Evolutionary conservation across 30 jellyfish, hydroid and myxozoan species (phyloP), one percentile per base, ranked within the genome.

Genomic region (Rhopilema esculentum): DNA sequence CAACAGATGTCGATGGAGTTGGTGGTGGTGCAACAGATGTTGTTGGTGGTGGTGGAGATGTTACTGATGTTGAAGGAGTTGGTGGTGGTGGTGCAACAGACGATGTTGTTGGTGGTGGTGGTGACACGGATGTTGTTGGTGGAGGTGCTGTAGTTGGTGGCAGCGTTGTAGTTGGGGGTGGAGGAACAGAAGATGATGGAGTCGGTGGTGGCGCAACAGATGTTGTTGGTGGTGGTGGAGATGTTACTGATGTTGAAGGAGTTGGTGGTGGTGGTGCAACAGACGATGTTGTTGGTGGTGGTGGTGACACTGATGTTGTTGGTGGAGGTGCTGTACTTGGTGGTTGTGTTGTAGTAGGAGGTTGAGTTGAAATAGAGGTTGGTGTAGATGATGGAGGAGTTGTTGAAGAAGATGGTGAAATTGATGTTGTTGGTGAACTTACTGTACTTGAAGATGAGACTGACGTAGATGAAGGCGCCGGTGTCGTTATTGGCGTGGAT

Each of bases 161-260:
- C 30, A 85, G 80, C 64, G 72, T 53, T 1, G 65, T 40, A 27
- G 51, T 66, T 28, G 82, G 18, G 0, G 91, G 72, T 8, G 91
- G 28, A 4, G 76, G 33, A 26, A 25, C 52, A 18, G 89, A 27
- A 18, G 75, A 20, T 18, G 89, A 25, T 49, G 89, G 70, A 52
- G 80, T 2, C n/a, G 52, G 72, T 69, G 82, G 66, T 23, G 78
- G 70, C 0, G 62, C 49, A 0, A 69, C 57, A 28, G 53, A 49
- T 52, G 74, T 19, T n/a, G 83, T 27, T 69, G 94, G 82, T 21
- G 94, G 72, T 23, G 79, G 49, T 18, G 85, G 77, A 16, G 91
- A 64, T 33, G 85, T 68, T 15, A 65, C 61, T 0, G 77, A 33
- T 23, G 77, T 76, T 26, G 81, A 17, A 16, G 84, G 26, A 25